A percentile compares a stretch with the other conserved stretches of the same genome.
phyloP scores from a whole-genome alignment of 2,888 invertebrate genomes.

The Cephus pulcher region DNA sequence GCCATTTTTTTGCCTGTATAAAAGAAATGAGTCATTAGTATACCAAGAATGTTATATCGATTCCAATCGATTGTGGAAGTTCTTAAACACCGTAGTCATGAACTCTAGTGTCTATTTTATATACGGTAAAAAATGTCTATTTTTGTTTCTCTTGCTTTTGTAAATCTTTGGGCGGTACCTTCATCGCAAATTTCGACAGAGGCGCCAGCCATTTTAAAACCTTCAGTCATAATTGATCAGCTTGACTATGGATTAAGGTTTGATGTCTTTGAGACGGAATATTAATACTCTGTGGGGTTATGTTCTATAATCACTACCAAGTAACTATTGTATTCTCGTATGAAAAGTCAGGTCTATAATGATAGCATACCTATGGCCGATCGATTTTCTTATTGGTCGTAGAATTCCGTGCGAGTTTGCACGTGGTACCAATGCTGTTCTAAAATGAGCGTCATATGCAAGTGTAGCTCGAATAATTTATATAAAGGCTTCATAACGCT shows the following conservation, averaged over 20 bases:
- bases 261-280: neutral
- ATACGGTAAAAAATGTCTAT: no score
- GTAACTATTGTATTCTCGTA: neutral
- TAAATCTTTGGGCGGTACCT: no score
- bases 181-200: no score
- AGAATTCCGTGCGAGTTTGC: neutral
- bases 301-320: neutral
- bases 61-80: neutral
- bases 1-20: neutral
- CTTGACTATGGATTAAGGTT: neutral
- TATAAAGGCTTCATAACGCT: neutral
- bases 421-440: neutral
- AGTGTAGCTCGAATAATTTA: neutral
- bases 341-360: neutral
- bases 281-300: neutral
- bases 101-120: neutral
- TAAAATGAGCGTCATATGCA: neutral
- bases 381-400: neutral
- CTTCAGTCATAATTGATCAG: neutral
- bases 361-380: neutral
- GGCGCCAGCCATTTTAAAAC: neutral
- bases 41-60: neutral
- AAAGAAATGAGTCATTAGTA: neutral
- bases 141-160: neutral
- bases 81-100: neutral